Base-by-base conservation (phyloP, 2,888 invertebrate species). In the Hedychridium roseum region DNA sequence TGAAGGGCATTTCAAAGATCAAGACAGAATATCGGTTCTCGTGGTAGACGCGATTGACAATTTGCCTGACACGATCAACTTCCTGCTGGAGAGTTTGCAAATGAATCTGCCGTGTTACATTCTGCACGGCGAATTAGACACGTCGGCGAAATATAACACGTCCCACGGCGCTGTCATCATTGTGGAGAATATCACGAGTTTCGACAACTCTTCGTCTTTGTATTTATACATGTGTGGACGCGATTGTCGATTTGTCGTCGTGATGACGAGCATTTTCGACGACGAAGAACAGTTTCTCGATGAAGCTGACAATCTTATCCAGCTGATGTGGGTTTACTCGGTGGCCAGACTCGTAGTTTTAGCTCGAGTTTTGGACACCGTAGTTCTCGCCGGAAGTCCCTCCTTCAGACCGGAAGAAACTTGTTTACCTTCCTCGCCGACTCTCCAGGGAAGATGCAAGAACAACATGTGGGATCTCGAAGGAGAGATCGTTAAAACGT, bases 341-440 rank as follows among this genome's bases (percentile, higher is more conserved):
- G 39, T 70, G 2, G 57, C 52, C 1, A 63, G 49, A 3, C 42
- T 55, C 0, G 58, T 57, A 0, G 45, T 69, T 9, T 23, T 73
- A 3, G 71, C 57, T 1, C 38, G 30, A 2, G 57, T 60, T 1
- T 31, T 34, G 0, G 40, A 59, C 0, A 39, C 43, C 2, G 42
- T 66, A 1, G 3, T 64, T 1, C 39, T 57, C 0, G 66, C 65
- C 0, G 55, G 61, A 12, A 71, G 64, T 15, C 11, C 41, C 6
- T 34, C 55, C 3, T 67, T 64, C 7, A 16, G 43, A 20, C 18
- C 50, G 0, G 30, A 51, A 4, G 31, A 36, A 2, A 7, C 12
- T 1, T 64, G 58, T 21, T n/a, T 21, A 2, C 66, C 68, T 2
- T 47, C 58, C 2, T 14, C 40, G 0, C 60, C 70, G 0, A 43